Conservation (phyloP, 2,797 vertebrate species). For the Pseudochaenichthys georgianus region DNA sequence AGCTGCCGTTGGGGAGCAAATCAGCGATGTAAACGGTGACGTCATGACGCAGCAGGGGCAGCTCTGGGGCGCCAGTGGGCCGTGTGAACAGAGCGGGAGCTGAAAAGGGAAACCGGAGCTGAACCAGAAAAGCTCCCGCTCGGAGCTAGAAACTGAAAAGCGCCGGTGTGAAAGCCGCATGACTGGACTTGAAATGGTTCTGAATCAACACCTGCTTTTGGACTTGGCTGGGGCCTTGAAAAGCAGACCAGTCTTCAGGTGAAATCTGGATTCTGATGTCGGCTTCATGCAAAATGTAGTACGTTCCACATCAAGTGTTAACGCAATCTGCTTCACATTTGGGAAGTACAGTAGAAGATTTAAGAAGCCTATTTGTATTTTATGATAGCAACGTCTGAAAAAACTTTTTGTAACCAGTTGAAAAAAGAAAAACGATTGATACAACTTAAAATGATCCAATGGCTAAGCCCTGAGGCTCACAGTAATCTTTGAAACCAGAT, state of each 20-base stretch:
- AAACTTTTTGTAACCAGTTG: neutral
- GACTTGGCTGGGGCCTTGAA: conserved; percentile 12
- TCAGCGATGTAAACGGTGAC: too few species aligned
- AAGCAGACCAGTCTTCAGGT: conserved; percentile 2
- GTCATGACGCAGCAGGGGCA: too few species aligned
- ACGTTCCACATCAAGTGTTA: neutral
- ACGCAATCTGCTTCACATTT: conserved; percentile 8
- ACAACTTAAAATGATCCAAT: too few species aligned
- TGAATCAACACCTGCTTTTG: neutral
- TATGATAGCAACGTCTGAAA: neutral
- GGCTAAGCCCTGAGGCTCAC: too few species aligned
- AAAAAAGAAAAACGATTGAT: neutral
- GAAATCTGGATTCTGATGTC: conserved; percentile 13
- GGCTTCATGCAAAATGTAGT: conserved; percentile 30
- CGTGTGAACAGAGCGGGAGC: too few species aligned
- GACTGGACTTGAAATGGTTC: conserved; percentile 19
- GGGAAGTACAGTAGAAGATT: neutral
- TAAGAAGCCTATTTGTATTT: conserved; percentile 1
- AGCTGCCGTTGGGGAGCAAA: too few species aligned
- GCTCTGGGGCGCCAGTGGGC: too few species aligned
- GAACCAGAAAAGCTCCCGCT: too few species aligned
- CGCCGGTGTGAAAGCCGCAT: too few species aligned
- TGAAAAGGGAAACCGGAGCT: too few species aligned
- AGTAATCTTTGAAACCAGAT: too few species aligned
- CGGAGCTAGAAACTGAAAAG: too few species aligned